Conservation (phyloP, 23 tunicate genomes). For the Trididemnum miniatum region DNA sequence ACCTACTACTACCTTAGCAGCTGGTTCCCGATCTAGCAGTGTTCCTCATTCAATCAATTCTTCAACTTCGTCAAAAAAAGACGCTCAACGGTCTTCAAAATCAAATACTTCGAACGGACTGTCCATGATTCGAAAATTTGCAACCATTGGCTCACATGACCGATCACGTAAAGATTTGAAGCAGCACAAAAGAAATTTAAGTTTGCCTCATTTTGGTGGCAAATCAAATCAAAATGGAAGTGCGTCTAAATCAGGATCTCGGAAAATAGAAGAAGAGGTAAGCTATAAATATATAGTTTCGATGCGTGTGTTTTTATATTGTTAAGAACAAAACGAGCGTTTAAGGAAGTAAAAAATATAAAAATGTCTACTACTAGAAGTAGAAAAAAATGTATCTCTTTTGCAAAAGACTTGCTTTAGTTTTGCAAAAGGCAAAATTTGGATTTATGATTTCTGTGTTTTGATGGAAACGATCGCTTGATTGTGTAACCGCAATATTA, state of each 20-base stretch:
- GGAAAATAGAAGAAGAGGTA: background rate
- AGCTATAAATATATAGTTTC: background rate
- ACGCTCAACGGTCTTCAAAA: conserved; percentile 8
- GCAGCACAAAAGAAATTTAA: conserved; percentile 80
- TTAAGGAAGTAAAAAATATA: no score
- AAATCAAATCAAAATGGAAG: conserved; percentile 25
- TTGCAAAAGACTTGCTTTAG: no score
- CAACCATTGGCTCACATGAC: conserved; percentile 68
- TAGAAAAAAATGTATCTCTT: no score
- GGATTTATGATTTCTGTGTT: no score
- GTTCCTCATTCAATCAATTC: conserved; percentile 38
- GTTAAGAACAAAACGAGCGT: no score
- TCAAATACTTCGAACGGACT: background rate
- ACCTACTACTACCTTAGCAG: background rate
- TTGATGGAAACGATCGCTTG: no score
- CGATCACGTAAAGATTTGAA: conserved; percentile 56
- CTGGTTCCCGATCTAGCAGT: conserved; percentile 35
- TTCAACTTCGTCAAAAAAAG: conserved; percentile 28
- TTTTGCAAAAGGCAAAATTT: no score
- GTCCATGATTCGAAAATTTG: conserved; percentile 59
- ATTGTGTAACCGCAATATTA: no score
- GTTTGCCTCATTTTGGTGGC: conserved; percentile 81
- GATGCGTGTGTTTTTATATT: no score
- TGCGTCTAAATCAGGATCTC: background rate
- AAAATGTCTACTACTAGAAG: no score